Evolutionary conservation across 2,888 invertebrate species (phyloP).

Genomic region (Congeria kusceri): DNA sequence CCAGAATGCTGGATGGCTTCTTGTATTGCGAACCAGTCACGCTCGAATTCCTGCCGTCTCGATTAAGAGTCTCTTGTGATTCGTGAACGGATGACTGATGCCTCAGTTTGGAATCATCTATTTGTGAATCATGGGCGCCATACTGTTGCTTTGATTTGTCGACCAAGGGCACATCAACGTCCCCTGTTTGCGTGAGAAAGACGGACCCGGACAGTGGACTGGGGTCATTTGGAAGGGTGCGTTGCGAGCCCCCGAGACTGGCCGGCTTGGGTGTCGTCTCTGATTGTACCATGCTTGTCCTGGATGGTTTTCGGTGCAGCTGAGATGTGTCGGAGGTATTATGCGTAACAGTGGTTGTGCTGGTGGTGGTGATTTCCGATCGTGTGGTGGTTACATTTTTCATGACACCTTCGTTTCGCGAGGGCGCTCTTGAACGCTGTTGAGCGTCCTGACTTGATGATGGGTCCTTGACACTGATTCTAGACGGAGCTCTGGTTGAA

Average conservation of each 20-base stretch:
- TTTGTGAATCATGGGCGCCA: neutral
- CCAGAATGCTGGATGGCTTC: neutral
- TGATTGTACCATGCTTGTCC: too few species aligned
- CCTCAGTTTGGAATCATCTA: too few species aligned
- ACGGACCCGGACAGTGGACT: neutral
- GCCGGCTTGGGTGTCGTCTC: too few species aligned
- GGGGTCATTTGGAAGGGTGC: neutral
- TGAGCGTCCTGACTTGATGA: constrained; percentile 2
- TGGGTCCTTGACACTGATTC: constrained; percentile 30
- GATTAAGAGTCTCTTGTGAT: neutral
- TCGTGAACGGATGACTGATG: neutral
- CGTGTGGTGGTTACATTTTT: too few species aligned
- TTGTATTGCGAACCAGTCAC: neutral
- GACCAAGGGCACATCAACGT: neutral
- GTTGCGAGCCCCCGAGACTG: neutral
- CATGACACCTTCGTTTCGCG: constrained; percentile 18
- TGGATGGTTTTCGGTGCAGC: too few species aligned
- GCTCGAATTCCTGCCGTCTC: neutral
- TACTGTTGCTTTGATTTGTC: too few species aligned
- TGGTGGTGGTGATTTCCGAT: too few species aligned
- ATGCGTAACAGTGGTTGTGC: too few species aligned
- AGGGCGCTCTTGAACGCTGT: constrained; percentile 26
- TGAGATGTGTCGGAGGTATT: too few species aligned
- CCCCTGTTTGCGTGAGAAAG: constrained; percentile 1
- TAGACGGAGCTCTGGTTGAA: constrained; percentile 32